Conservation (phyloP, 2,888 invertebrate species). For the Lutraria lutraria region DNA sequence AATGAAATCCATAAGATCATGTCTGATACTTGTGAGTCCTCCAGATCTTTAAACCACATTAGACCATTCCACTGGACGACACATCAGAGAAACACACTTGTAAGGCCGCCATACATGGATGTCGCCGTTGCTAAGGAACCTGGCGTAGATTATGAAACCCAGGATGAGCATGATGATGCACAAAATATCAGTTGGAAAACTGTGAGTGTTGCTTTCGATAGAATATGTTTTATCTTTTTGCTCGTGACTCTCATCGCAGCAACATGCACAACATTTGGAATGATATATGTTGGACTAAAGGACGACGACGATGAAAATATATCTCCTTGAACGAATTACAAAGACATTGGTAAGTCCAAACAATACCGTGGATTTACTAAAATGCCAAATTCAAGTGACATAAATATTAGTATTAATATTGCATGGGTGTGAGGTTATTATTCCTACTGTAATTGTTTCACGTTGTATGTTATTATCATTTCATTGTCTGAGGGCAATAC, state of each 20-base stretch:
- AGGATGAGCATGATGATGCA: neutral
- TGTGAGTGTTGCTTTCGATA: constrained; percentile 11
- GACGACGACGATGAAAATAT: neutral
- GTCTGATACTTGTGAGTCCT: neutral
- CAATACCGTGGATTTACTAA: too few relatives aligned
- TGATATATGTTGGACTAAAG: neutral
- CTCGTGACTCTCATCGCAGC: neutral
- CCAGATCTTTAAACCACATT: neutral
- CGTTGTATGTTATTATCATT: too few relatives aligned
- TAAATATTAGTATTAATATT: too few relatives aligned
- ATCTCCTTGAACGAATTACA: too few relatives aligned
- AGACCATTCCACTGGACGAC: neutral
- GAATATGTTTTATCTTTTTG: constrained; percentile 13
- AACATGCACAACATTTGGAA: neutral
- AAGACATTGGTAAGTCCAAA: too few relatives aligned
- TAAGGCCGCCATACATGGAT: neutral
- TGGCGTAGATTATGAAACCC: neutral
- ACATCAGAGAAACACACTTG: neutral
- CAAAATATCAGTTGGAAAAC: neutral
- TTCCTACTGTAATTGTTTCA: too few relatives aligned
- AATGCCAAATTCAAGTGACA: too few relatives aligned
- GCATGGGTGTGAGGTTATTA: too few relatives aligned
- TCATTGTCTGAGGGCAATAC: too few relatives aligned
- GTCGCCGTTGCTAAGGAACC: neutral
- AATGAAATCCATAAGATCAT: neutral